These are phyloP conservation scores for Callyntrura sp. DNA, from an alignment of 2,888 invertebrate genomes.

Conservation along the genomic window DNA sequence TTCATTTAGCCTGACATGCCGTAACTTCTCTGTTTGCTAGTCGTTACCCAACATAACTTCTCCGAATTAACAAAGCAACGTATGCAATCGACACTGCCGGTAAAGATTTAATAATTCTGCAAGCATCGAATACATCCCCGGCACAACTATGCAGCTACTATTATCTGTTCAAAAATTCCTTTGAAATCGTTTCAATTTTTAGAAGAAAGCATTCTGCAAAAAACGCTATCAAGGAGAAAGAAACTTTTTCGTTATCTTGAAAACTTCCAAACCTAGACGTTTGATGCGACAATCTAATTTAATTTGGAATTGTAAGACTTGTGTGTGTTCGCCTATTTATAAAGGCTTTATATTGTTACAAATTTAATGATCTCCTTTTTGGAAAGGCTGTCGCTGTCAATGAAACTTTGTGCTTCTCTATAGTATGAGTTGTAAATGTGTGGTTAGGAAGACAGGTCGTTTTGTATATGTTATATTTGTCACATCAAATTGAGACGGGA, in stretches of 20 bases:
- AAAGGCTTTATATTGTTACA: constrained; percentile 4
- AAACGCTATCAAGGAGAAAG: background rate
- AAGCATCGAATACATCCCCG: background rate
- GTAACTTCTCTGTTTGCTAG: background rate
- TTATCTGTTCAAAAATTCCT: background rate
- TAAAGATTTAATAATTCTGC: background rate
- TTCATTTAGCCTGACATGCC: too few species aligned
- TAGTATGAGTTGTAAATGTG: too few species aligned
- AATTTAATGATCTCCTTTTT: constrained; percentile 30
- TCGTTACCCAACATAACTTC: constrained; percentile 2
- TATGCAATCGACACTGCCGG: background rate
- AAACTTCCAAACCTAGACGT: constrained; percentile 16
- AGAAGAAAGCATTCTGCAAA: background rate
- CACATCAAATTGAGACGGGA: too few species aligned
- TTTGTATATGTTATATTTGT: too few species aligned
- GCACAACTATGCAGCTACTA: too few species aligned
- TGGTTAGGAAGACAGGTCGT: too few species aligned
- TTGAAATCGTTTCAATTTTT: background rate
- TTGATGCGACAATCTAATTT: background rate
- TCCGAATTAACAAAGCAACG: background rate
- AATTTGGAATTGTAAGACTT: too few species aligned
- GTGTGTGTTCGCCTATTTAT: background rate
- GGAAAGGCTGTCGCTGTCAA: background rate
- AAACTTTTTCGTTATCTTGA: background rate
- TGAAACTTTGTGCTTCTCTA: background rate